Base-by-base conservation (phyloP, 2,797 vertebrate genomes). In the Pitangus sulphuratus region DNA sequence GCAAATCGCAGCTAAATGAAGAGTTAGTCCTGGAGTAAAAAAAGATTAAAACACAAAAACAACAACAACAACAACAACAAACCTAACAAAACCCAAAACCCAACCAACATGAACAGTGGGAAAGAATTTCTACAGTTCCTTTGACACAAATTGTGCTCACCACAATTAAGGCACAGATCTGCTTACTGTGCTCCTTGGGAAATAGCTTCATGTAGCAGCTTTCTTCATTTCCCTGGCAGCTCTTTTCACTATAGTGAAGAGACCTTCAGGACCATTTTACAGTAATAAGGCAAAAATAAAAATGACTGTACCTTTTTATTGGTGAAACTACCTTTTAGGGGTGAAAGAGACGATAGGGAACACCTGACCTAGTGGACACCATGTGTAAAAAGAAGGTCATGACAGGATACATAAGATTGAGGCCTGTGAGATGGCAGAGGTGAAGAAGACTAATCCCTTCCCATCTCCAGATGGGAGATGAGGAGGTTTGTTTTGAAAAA, bases 191-290 rank as follows among this genome's bases (percentile, higher is more conserved):
- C 2, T 88, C 15, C 45, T 75, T n/a, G 13, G n/a, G 12, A 40
- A 54, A 87, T 42, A 3, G 1, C 65, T 81, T 71, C 30, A 31
- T 44, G 11, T 33, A 69, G 26, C 15, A 80, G 18, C 26, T 75
- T 61, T 33, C 45, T 56, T 47, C 14, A n/a, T 40, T 68, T 79
- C 16, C 12, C 42, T 79, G 28, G 16, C 40, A 60, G 18, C 2
- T 42, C 3, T 62, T 60, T 44, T 21, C 1, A 0, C 5, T 4
- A 11, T 1, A 1, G 7, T 25, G 7, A 64, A 60, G 28, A 3
- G 6, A 2, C 2, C 10, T 83, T 68, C 39, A 47, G 21, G 5
- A 11, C 4, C 1, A 0, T 56, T 78, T 74, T 57, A 19, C 33
- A n/a, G 11, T n/a, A 65, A 39, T 7, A 31, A 85, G 16, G 12